Conservation (phyloP, 1,140 invertebrate species). For the Dendroctonus valens region DNA sequence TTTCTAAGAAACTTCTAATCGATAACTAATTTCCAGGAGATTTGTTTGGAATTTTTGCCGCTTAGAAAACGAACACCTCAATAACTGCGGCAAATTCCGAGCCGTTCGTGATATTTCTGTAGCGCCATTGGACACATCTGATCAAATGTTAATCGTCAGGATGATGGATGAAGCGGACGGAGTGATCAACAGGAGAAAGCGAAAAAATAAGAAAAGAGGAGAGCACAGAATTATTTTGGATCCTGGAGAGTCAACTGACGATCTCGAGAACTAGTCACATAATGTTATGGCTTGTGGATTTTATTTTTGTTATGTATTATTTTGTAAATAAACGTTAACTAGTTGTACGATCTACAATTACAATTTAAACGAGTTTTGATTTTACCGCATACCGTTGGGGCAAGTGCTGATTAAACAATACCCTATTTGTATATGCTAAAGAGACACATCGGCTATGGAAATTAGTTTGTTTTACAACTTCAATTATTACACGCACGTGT, state of each 20-base stretch:
- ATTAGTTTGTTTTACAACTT: too few relatives aligned
- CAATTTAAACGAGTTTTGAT: too few relatives aligned
- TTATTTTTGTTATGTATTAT: slow-evolving; percentile 1
- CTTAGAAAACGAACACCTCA: slow-evolving; percentile 98
- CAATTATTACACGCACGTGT: too few relatives aligned
- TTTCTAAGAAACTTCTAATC: too few relatives aligned
- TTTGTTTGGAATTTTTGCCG: slow-evolving; percentile 99
- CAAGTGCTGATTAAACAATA: too few relatives aligned
- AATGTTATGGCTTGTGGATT: background rate
- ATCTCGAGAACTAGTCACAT: slow-evolving; percentile 41
- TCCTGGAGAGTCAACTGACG: slow-evolving; percentile 53
- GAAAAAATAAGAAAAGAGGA: slow-evolving; percentile 50
- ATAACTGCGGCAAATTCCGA: slow-evolving; percentile 99
- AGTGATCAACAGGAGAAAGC: slow-evolving; percentile 71
- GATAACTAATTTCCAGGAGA: slow-evolving; percentile 59
- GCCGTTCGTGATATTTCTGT: slow-evolving; percentile 98
- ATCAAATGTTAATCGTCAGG: slow-evolving; percentile 83
- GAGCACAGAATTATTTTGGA: slow-evolving; percentile 47
- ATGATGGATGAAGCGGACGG: slow-evolving; percentile 97
- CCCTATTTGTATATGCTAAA: too few relatives aligned
- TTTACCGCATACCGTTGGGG: too few relatives aligned
- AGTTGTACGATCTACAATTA: background rate
- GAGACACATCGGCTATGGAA: too few relatives aligned
- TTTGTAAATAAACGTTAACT: slow-evolving; percentile 16
- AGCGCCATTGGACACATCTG: slow-evolving; percentile 90